Base-by-base conservation (phyloP, 2,888 invertebrate species). In the Brachycybe producta region DNA sequence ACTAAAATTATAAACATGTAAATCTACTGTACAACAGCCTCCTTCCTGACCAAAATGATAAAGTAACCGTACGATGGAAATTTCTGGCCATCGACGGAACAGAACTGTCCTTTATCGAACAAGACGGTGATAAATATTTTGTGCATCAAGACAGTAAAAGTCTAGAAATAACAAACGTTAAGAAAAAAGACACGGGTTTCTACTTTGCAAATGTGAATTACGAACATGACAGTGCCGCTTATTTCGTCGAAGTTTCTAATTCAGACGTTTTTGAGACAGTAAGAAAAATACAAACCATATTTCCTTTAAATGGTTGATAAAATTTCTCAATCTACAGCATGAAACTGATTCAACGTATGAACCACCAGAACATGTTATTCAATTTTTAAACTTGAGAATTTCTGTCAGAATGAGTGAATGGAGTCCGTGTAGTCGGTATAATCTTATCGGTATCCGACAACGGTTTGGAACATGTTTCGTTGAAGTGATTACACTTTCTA, bases 391-490 rank as follows among this genome's bases (percentile, higher is more conserved):
- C 52, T 57, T 78, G 48, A 59, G 63, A 50, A 53, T 76, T 42
- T 74, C 70, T 56, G 77, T 74, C 1, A 63, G 66, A 5, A 82
- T 81, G 80, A 67, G 72, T 1, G 60, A 65, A 1, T 82, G 82
- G 82, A 75, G 77, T 5, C 64, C 71, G 26, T 82, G 83, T 62
- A 79, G 76, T 52, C 65, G 63, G 7, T 82, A 82, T 57, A 72
- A 68, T 32, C 62, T 60, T 45, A 70, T 75, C 23, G 82, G 82
- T 4, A 70, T 72, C 56, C 66, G 70, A 54, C 65, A 73, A 26
- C 71, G 75, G 53, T 69, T 74, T 40, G 82, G 82, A 11, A 71
- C 76, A 40, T 82, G 82, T 59, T 73, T 71, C 52, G 65, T 75
- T 1, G 54, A 57, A 55, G 57, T 60, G 17, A 40, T 49, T n/a